phyloP scores from a whole-genome alignment of 2,888 invertebrate genomes.

The Entomobrya multifasciata region DNA sequence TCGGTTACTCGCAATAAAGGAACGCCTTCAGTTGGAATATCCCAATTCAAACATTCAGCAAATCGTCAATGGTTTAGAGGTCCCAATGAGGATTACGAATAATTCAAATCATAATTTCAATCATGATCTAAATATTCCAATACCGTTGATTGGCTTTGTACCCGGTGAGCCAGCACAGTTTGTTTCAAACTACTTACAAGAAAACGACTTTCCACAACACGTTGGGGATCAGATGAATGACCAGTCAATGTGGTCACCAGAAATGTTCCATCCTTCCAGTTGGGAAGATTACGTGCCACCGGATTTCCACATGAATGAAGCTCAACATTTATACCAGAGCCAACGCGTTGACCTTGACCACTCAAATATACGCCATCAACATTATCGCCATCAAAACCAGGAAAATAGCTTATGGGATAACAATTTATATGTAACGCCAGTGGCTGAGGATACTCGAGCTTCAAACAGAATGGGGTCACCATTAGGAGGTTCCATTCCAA shows the following conservation, averaged over 20 bases:
- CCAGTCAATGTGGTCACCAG: not conserved
- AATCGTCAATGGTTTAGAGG: not conserved
- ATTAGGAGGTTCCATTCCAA: not conserved
- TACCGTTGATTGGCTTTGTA: not conserved
- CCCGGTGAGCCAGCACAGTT: not conserved
- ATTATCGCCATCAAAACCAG: constrained; percentile 24
- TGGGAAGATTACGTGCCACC: not conserved
- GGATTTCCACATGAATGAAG: not conserved
- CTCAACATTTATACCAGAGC: not conserved
- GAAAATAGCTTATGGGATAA: constrained; percentile 45
- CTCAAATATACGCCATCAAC: constrained; percentile 12
- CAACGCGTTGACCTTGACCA: not conserved
- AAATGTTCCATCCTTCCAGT: not conserved
- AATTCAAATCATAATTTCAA: constrained; percentile 8
- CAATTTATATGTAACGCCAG: constrained; percentile 31
- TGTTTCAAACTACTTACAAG: not conserved
- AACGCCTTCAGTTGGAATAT: constrained; percentile 50
- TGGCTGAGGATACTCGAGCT: constrained; percentile 13
- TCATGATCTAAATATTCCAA: constrained; percentile 25
- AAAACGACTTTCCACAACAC: not conserved
- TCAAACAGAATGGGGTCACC: not conserved
- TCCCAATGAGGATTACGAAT: constrained; percentile 11
- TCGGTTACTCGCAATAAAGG: constrained; percentile 52
- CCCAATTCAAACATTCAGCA: constrained; percentile 15
- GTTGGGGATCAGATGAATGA: not conserved